These are phyloP conservation scores for Neuroterus valhalla DNA, from an alignment of 1,140 invertebrate genomes.

Conservation along the genomic window DNA sequence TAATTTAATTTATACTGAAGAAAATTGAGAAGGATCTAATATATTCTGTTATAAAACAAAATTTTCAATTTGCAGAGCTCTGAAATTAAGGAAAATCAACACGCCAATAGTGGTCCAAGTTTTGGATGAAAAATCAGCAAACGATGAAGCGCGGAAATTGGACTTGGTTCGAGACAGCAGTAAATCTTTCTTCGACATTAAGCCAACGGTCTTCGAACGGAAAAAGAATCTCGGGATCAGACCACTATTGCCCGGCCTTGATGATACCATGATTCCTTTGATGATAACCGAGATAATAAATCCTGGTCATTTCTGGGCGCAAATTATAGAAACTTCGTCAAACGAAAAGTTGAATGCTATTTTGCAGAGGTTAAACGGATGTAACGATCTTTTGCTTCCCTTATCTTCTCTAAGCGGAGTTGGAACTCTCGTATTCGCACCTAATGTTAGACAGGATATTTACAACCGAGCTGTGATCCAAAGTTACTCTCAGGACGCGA, in stretches of 20 bases:
- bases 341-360: slow-evolving; percentile 53
- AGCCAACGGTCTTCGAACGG: background rate
- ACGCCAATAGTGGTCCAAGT: slow-evolving; percentile 74
- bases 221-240: slow-evolving; percentile 41
- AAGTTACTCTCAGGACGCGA: slow-evolving; percentile 42
- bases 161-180: background rate
- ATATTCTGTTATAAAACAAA: background rate
- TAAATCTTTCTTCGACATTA: background rate
- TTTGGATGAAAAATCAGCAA: slow-evolving; percentile 59
- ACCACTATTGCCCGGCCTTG: slow-evolving; percentile 73
- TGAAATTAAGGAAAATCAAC: slow-evolving; percentile 82
- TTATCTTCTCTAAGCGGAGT: slow-evolving; percentile 38
- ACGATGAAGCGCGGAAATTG: slow-evolving; percentile 37
- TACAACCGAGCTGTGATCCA: slow-evolving; percentile 70
- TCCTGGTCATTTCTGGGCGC: slow-evolving; percentile 80
- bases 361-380: slow-evolving; percentile 4
- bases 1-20: too few species aligned
- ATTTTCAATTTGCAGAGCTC: slow-evolving; percentile 78
- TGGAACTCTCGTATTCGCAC: slow-evolving; percentile 63
- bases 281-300: slow-evolving; percentile 71
- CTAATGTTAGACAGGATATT: slow-evolving; percentile 53
- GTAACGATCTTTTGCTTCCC: background rate
- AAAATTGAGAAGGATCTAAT: too few species aligned
- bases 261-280: slow-evolving; percentile 61
- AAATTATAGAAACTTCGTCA: slow-evolving; percentile 70